Evolutionary conservation across 2,113 vertebrate genomes (phyloP), one percentile per base, ranked within the genome.

Genomic region (Sapayoa aenigma): DNA sequence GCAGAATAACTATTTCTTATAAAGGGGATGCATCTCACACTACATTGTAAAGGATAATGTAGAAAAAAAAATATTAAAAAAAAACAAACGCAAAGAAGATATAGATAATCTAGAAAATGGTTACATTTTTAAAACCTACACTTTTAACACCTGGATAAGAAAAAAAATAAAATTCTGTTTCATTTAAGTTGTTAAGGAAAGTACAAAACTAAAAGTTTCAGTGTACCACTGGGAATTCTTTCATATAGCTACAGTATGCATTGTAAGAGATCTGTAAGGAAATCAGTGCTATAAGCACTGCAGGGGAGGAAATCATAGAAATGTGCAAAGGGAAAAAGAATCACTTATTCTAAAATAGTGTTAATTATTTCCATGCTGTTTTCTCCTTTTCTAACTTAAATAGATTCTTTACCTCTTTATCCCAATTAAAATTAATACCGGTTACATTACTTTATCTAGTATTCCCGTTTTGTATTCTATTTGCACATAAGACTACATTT

Each of bases 341-440:
- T 28, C 18, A 58, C 18, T 9, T 89, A 28, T 71, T 95, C 94
- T 67, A 59, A 85, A 87, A 79, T 30, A 33, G 23, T 58, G 18
- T 19, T 94, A 76, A 91, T 95, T 84, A 78, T 93, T 93, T 96
- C 73, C 91, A 72, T 42, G 41, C 68, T 91, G 28, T 59, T 87
- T 69, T 78, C 37, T 74, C 9, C 62, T 89, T 89, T 84, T 13
- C 21, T 72, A 1, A n/a, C 12, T 92, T 82, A 30, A 68, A 7
- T 44, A 39, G 27, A 31, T 60, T 8, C 31, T 79, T 10, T 53
- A 91, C 49, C 4, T 60, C 33, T 78, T 66, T 62, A 68, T 58
- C 6, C 5, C 49, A 73, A 50, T 41, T 53, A 46, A 87, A 94
- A 86, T 78, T 53, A 79, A 41, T 75, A 52, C 11, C n/a, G 63